Base-by-base conservation (phyloP, 23 tunicate species). In the Ciona savignyi region DNA sequence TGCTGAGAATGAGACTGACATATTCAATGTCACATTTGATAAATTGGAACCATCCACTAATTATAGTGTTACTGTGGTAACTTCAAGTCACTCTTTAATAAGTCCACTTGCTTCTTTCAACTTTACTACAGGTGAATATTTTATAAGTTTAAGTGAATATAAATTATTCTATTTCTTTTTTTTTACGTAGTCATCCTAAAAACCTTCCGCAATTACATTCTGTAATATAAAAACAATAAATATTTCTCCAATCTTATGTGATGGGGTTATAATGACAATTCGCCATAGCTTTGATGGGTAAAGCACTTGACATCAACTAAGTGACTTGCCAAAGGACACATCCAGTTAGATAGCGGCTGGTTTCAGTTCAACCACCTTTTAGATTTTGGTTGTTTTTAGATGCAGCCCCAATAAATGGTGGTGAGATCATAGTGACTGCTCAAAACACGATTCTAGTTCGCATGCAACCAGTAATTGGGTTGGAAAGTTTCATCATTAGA, bases 371-470 rank as follows among this genome's bases (percentile, higher is more conserved):
- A n/a, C n/a, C n/a, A n/a, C n/a, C n/a, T n/a, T n/a, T n/a, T n/a
- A n/a, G n/a, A n/a, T n/a, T n/a, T n/a, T 25, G 4, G 23, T 9
- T 63, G 15, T 63, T 63, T 63, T 63, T 68, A 61, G 63, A 29
- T 27, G 35, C 70, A 23, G 33, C 56, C 11, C 69, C 70, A 3
- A 56, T 63, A 0, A 70, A 51, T 23, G 70, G 27, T 15, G 87
- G 87, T 21, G 61, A 63, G 21, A 71, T 83, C 0, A 34, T 27
- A 15, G 75, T 83, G 20, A 76, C 80, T 20, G 27, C 3, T 2
- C 33, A 75, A 32, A 83, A 83, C 75, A 83, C 87, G 23, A 56
- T 83, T 51, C 2, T 75, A 4, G 87, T 75, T 33, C 27, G 23
- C 27, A 75, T 83, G 79, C 29, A 56, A 4, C 71, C 27, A 2